These are phyloP conservation scores for Portunus trituberculatus DNA, from an alignment of 1,140 invertebrate genomes.

Conservation along the genomic window DNA sequence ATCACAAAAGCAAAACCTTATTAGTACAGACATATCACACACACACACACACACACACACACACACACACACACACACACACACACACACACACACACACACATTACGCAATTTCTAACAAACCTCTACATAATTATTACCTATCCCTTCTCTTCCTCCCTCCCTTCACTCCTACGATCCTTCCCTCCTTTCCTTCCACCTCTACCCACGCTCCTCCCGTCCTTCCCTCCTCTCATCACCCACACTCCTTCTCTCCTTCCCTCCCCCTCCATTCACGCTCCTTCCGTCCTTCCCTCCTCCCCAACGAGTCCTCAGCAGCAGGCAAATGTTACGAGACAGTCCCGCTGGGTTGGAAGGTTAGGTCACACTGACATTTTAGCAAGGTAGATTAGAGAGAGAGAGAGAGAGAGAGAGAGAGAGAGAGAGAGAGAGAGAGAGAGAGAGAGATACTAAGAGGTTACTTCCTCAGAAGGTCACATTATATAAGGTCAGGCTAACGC, in stretches of 20 bases:
- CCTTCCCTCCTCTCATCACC: neutral
- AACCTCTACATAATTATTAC: too few relatives aligned
- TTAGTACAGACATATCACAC: too few relatives aligned
- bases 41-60: too few relatives aligned
- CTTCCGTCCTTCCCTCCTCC: neutral
- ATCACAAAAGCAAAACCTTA: too few relatives aligned
- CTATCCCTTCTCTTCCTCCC: neutral
- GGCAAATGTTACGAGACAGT: neutral
- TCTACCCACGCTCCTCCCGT: neutral
- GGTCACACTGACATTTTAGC: constrained; percentile 11
- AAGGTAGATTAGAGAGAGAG: neutral
- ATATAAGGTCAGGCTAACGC: neutral
- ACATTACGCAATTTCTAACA: too few relatives aligned
- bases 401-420: too few relatives aligned
- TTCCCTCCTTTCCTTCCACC: neutral
- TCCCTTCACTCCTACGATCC: neutral
- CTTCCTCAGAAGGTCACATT: neutral
- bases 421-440: too few relatives aligned
- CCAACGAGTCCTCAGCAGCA: neutral
- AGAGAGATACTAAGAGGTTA: neutral
- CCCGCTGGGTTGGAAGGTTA: constrained; percentile 15
- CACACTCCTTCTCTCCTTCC: neutral
- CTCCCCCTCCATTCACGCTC: neutral
- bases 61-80: too few relatives aligned
- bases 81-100: too few relatives aligned